phyloP scores from a whole-genome alignment of 2,797 vertebrate species.

The Amphiprion clarkii region DNA sequence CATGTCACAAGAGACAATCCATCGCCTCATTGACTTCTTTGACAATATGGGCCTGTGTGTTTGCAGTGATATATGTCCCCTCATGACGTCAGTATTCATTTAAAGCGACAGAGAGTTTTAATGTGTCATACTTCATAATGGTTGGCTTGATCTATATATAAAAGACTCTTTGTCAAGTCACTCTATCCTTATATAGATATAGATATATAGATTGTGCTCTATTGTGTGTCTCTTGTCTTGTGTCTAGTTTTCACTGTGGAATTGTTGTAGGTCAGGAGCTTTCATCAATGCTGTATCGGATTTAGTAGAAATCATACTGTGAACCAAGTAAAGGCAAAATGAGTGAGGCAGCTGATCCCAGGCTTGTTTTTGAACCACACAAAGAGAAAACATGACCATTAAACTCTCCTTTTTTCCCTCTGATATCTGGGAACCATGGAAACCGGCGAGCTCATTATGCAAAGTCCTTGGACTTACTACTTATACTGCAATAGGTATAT shows the following conservation, averaged over 20 bases:
- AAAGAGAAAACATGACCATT: background rate
- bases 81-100: slow-evolving; percentile 40
- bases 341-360: slow-evolving; percentile 49
- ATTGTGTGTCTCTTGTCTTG: slow-evolving; percentile 17
- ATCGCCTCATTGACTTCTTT: slow-evolving; percentile 16
- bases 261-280: slow-evolving; percentile 27
- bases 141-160: slow-evolving; percentile 33
- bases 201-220: slow-evolving; percentile 12
- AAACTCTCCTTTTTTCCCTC: background rate
- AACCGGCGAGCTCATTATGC: slow-evolving; percentile 3
- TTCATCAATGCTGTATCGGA: slow-evolving; percentile 44
- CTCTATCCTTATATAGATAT: background rate
- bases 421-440: slow-evolving; percentile 21
- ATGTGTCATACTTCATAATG: slow-evolving; percentile 46
- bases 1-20: slow-evolving; percentile 47
- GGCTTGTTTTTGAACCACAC: background rate
- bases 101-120: slow-evolving; percentile 24
- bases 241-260: slow-evolving; percentile 30
- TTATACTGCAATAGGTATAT: background rate
- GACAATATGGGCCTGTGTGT: slow-evolving; percentile 37
- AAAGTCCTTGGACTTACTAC: background rate
- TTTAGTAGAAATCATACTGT: slow-evolving; percentile 53
- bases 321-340: background rate
- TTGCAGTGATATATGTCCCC: slow-evolving; percentile 6
- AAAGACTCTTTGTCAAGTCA: slow-evolving; percentile 45